Conservation (phyloP, 2,797 vertebrate genomes). For the Nannoperca obscura region DNA sequence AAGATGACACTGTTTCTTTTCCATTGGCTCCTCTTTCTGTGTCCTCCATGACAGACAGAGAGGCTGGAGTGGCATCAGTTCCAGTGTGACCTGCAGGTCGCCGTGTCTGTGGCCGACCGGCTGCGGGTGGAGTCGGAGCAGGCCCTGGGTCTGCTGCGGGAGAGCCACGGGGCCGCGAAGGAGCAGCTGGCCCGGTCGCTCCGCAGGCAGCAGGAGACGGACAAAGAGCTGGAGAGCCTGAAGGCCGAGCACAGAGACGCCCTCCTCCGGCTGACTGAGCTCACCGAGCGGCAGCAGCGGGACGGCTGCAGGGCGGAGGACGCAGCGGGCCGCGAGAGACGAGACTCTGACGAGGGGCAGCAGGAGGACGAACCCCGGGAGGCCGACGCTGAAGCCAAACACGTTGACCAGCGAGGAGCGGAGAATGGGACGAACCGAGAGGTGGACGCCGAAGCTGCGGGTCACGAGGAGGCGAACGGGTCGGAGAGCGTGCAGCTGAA, state of each 20-base stretch:
- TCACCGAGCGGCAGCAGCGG: constrained; percentile 60
- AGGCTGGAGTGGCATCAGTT: constrained; percentile 84
- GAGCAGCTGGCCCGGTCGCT: constrained; percentile 71
- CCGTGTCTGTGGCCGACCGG: constrained; percentile 83
- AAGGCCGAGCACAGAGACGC: constrained; percentile 64
- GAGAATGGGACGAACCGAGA: constrained; percentile 20
- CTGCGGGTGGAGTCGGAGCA: constrained; percentile 82
- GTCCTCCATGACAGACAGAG: constrained; percentile 70
- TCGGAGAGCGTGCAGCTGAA: constrained; percentile 44
- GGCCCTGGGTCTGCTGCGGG: constrained; percentile 62
- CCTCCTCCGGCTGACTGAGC: constrained; percentile 60
- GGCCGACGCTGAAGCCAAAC: constrained; percentile 3
- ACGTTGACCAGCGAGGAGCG: constrained; percentile 27
- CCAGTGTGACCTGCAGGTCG: constrained; percentile 85
- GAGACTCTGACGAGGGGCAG: constrained; percentile 12
- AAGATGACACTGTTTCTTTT: constrained; percentile 1
- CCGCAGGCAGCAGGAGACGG: constrained; percentile 62
- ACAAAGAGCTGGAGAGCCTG: constrained; percentile 70
- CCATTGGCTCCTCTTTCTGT: neutral
- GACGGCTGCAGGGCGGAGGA: constrained; percentile 18
- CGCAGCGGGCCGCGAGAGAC: constrained; percentile 2
- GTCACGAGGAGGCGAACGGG: constrained; percentile 35
- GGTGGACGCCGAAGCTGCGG: constrained; percentile 1
- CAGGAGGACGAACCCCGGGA: constrained; percentile 14
- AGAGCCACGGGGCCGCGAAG: constrained; percentile 65